A percentile compares a stretch with the other conserved stretches of the same genome.
These are phyloP conservation scores for Sminthurinus signatus DNA, from an alignment of 1,140 invertebrate genomes.

Conservation along the genomic window DNA sequence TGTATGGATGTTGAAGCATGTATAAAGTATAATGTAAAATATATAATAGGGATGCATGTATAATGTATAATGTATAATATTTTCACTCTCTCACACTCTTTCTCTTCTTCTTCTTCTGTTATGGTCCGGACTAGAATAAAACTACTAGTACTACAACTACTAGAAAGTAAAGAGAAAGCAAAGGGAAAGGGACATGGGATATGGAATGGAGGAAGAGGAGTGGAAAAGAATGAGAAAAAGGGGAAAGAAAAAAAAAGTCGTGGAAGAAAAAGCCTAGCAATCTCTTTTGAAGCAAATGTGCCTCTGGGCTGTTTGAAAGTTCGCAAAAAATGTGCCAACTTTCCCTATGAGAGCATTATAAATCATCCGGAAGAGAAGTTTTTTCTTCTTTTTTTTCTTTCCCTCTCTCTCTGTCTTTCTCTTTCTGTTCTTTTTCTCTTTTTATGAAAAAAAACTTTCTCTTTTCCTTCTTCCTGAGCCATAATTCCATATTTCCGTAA, in stretches of 20 bases:
- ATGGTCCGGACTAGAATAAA: too few relatives aligned
- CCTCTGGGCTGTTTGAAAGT: slow-evolving; percentile 19
- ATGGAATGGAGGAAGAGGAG: neutral
- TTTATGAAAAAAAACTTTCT: slow-evolving; percentile 9
- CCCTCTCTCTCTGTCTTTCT: neutral
- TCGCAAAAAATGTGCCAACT: slow-evolving; percentile 19
- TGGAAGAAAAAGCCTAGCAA: neutral
- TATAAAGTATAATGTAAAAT: too few relatives aligned
- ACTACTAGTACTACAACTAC: too few relatives aligned
- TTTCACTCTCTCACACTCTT: too few relatives aligned
- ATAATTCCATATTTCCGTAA: slow-evolving; percentile 23
- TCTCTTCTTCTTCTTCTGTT: too few relatives aligned
- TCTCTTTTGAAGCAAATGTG: slow-evolving; percentile 18
- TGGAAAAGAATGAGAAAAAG: neutral
- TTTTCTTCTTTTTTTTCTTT: neutral
- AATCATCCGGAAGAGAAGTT: slow-evolving; percentile 16
- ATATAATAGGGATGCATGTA: too few relatives aligned
- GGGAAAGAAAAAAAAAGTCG: neutral
- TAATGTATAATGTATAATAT: too few relatives aligned
- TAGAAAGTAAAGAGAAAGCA: too few relatives aligned
- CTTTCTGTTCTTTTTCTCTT: slow-evolving; percentile 1
- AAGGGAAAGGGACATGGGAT: neutral
- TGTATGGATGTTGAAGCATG: too few relatives aligned
- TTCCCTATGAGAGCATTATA: slow-evolving; percentile 20
- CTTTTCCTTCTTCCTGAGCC: neutral